Evolutionary conservation across 2,888 invertebrate genomes (phyloP).

Genomic region (Polylopha cassiicola): DNA sequence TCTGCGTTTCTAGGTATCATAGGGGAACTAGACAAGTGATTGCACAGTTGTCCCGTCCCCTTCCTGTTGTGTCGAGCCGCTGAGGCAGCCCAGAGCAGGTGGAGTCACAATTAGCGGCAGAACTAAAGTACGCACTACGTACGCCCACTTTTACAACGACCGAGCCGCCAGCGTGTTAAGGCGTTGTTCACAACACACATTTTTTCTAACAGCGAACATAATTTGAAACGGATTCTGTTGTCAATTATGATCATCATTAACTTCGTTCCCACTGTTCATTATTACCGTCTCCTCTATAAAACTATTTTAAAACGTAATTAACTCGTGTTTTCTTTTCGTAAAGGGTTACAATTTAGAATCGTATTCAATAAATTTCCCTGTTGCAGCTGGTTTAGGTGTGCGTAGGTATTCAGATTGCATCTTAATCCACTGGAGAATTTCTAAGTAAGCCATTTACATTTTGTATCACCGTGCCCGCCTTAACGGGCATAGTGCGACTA

Average conservation of each 20-base stretch:
- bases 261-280: not conserved
- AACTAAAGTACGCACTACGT: constrained; percentile 44
- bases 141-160: constrained; percentile 44
- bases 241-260: no score
- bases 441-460: constrained; percentile 62
- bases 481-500: constrained; percentile 50
- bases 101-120: constrained; percentile 53
- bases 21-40: constrained; percentile 21
- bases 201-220: not conserved
- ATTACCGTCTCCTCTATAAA: constrained; percentile 1
- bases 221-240: no score
- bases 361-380: constrained; percentile 12
- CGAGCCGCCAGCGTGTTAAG: constrained; percentile 34
- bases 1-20: constrained; percentile 14
- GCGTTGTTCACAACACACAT: constrained; percentile 19
- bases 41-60: constrained; percentile 17
- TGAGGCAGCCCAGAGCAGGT: constrained; percentile 40
- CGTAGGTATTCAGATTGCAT: constrained; percentile 56
- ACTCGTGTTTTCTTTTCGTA: constrained; percentile 11
- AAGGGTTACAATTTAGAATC: constrained; percentile 3
- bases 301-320: no score
- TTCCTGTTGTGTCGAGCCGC: constrained; percentile 37
- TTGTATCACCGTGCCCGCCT: constrained; percentile 52
- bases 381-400: constrained; percentile 32
- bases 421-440: constrained; percentile 52